These are phyloP conservation scores for Oligia fasciuncula DNA, from an alignment of 2,888 invertebrate species.

Conservation along the genomic window DNA sequence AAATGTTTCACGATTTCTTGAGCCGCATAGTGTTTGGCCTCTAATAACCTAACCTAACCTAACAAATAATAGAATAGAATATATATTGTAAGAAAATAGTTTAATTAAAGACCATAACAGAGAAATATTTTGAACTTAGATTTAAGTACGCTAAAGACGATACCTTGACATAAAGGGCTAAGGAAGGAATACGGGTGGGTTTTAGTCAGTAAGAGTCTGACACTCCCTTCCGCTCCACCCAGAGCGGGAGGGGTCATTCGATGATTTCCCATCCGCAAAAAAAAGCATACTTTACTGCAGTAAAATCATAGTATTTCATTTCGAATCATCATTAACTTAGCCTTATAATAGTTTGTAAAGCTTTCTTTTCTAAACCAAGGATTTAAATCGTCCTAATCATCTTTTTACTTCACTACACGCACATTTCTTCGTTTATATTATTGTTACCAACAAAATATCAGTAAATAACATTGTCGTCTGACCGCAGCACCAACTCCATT, in stretches of 20 bases:
- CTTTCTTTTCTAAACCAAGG: not conserved
- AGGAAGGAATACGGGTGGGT: too few relatives aligned
- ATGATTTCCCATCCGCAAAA: too few relatives aligned
- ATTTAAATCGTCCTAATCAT: not conserved
- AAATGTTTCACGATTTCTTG: slow-evolving; percentile 94
- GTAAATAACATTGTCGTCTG: slow-evolving; percentile 32
- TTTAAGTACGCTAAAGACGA: not conserved
- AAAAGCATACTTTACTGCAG: too few relatives aligned
- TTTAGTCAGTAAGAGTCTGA: too few relatives aligned
- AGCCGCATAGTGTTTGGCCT: slow-evolving; percentile 96
- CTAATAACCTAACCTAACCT: too few relatives aligned
- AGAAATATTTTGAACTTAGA: too few relatives aligned
- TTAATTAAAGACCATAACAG: too few relatives aligned
- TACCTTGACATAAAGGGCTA: too few relatives aligned
- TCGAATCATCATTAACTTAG: not conserved
- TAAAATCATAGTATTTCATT: not conserved
- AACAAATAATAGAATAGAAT: slow-evolving; percentile 1
- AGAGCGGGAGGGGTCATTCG: too few relatives aligned
- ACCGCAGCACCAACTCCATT: slow-evolving; percentile 55
- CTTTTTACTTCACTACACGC: not conserved
- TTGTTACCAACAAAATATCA: slow-evolving; percentile 23
- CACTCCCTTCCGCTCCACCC: too few relatives aligned
- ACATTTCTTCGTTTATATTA: not conserved
- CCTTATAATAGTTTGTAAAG: not conserved
- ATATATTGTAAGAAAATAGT: too few relatives aligned